Percentiles rank a stretch among this genome's conserved stretches.
These are phyloP conservation scores for Eucera pruinosa DNA, from an alignment of 2,888 invertebrate species.

Conservation along the genomic window DNA sequence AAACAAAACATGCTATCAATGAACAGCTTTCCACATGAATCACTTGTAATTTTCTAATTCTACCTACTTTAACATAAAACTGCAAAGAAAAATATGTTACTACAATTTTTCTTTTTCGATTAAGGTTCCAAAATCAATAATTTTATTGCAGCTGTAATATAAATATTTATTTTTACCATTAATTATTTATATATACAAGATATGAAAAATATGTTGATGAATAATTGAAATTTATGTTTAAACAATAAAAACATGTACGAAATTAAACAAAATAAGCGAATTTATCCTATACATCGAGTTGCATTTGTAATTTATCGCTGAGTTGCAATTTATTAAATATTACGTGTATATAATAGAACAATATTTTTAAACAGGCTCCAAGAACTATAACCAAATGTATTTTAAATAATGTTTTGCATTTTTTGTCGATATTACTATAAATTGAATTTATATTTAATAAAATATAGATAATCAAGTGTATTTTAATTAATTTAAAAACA, in stretches of 20 bases:
- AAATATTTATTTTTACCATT: slow-evolving; percentile 51
- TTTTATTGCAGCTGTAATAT: slow-evolving; percentile 28
- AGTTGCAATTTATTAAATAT: slow-evolving; percentile 8
- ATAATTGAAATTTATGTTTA: slow-evolving; percentile 7
- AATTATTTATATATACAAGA: slow-evolving; percentile 38
- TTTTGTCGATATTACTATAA: slow-evolving; percentile 45
- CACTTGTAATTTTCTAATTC: background rate
- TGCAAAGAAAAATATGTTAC: background rate
- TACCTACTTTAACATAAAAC: background rate
- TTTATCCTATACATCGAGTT: slow-evolving; percentile 9
- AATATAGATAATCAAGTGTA: slow-evolving; percentile 26
- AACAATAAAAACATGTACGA: slow-evolving; percentile 7
- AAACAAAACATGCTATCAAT: slow-evolving; percentile 9
- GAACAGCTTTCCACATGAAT: slow-evolving; percentile 15
- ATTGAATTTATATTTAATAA: slow-evolving; percentile 14
- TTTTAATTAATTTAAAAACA: slow-evolving; percentile 40
- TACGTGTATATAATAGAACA: slow-evolving; percentile 15
- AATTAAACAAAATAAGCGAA: slow-evolving; percentile 18
- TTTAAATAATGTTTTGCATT: slow-evolving; percentile 28
- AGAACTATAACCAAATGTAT: slow-evolving; percentile 59
- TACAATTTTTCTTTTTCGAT: background rate
- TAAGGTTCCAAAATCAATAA: slow-evolving; percentile 14
- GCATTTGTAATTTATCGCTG: background rate
- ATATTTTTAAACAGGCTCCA: slow-evolving; percentile 27
- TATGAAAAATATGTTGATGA: slow-evolving; percentile 33